Conservation (phyloP, 1,140 invertebrate genomes). For the silkworm (Bombyx mori) region DNA sequence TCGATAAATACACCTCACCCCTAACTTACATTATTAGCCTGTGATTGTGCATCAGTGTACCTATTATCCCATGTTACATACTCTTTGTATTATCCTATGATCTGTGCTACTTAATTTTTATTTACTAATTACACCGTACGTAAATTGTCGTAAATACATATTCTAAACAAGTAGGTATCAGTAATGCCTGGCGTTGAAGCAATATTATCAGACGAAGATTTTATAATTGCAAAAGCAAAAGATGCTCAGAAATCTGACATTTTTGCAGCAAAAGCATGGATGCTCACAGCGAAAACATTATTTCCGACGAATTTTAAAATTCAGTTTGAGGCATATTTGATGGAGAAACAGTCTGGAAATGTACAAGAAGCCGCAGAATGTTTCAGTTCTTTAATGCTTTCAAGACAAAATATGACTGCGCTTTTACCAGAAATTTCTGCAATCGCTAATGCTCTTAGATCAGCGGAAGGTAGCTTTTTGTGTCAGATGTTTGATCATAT, state of each 20-base stretch:
- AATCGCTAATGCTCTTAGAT: conserved; percentile 81
- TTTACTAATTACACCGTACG: too few relatives aligned
- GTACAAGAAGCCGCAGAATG: conserved; percentile 86
- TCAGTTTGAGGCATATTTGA: conserved; percentile 87
- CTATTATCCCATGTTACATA: not conserved
- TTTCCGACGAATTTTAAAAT: conserved; percentile 89
- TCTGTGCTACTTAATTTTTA: too few relatives aligned
- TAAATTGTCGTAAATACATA: not conserved
- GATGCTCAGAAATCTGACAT: conserved; percentile 79
- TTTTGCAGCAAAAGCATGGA: conserved; percentile 88
- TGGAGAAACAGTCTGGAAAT: conserved; percentile 85
- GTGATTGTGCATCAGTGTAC: too few relatives aligned
- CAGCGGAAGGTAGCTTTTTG: conserved; percentile 69
- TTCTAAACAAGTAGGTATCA: conserved; percentile 1
- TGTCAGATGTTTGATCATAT: conserved; percentile 80
- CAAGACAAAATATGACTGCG: conserved; percentile 67
- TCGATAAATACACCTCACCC: too few relatives aligned
- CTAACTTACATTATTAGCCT: too few relatives aligned
- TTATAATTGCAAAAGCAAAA: conserved; percentile 83
- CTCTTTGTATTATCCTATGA: not conserved
- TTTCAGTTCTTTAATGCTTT: conserved; percentile 75
- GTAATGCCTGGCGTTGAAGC: conserved; percentile 47
- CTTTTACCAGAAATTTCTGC: conserved; percentile 86
- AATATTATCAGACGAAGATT: conserved; percentile 77
- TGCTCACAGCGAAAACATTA: conserved; percentile 90